A percentile compares a stretch with the other conserved stretches of the same genome.
Conservation (phyloP, 2,888 invertebrate species). For the Cheilosia soror region DNA sequence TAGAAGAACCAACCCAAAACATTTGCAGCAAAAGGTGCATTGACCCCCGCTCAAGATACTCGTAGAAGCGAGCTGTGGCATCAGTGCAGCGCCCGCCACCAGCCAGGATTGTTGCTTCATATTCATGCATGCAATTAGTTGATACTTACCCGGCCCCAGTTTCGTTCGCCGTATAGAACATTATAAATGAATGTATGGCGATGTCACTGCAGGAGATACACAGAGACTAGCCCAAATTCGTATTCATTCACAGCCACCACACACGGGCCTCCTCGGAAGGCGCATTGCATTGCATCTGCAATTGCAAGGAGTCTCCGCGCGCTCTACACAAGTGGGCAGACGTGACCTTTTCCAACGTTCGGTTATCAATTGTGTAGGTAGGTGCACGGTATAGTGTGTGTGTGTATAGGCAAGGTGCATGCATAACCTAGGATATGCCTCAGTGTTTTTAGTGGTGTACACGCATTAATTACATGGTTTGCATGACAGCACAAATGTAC, state of each 20-base stretch:
- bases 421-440: slow-evolving; percentile 48
- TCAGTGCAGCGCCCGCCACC: too few species aligned
- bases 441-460: slow-evolving; percentile 39
- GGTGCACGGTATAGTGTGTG: slow-evolving; percentile 4
- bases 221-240: slow-evolving; percentile 24
- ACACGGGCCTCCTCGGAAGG: slow-evolving; percentile 25
- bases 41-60: slow-evolving; percentile 43
- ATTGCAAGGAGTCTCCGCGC: slow-evolving; percentile 14
- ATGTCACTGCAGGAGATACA: slow-evolving; percentile 14
- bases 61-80: too few species aligned
- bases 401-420: not conserved
- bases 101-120: slow-evolving; percentile 63
- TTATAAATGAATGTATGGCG: slow-evolving; percentile 13
- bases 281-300: slow-evolving; percentile 17
- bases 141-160: slow-evolving; percentile 50
- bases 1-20: slow-evolving; percentile 30
- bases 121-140: slow-evolving; percentile 70
- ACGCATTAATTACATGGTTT: slow-evolving; percentile 70
- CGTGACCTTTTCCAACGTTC: slow-evolving; percentile 71
- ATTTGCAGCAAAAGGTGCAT: slow-evolving; percentile 43
- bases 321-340: slow-evolving; percentile 71
- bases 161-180: slow-evolving; percentile 14
- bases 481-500: not conserved
- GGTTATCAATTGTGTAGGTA: slow-evolving; percentile 67
- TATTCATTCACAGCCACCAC: slow-evolving; percentile 10